These are phyloP conservation scores for Piaya cayana DNA, from an alignment of 2,113 vertebrate genomes.

Conservation along the genomic window DNA sequence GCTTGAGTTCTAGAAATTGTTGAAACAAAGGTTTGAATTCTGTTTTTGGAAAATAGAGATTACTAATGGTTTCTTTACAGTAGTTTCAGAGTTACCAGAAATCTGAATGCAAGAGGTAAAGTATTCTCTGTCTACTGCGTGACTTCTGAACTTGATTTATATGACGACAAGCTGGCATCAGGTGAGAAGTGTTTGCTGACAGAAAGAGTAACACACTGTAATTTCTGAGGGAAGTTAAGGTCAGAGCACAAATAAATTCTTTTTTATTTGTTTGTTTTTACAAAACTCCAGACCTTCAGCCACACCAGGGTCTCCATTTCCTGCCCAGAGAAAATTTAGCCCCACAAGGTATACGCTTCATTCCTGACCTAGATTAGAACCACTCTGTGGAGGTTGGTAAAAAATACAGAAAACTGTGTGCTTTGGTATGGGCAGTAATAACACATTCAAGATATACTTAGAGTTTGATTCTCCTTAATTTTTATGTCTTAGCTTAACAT, in stretches of 20 bases:
- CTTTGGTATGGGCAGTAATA: neutral
- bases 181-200: neutral
- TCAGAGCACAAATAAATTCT: neutral
- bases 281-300: neutral
- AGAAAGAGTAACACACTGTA: neutral
- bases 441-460: neutral
- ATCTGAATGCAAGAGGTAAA: neutral
- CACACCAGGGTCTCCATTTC: neutral
- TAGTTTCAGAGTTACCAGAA: neutral
- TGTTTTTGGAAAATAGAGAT: conserved; percentile 3
- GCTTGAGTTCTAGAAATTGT: neutral
- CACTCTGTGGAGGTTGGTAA: neutral
- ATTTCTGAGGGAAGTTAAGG: neutral
- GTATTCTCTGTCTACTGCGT: neutral
- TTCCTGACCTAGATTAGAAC: neutral
- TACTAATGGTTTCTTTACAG: neutral
- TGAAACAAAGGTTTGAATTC: conserved; percentile 8
- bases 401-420: neutral
- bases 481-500: neutral
- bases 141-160: neutral
- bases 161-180: neutral
- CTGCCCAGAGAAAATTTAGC: neutral
- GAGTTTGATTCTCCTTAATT: neutral
- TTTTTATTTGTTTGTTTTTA: neutral
- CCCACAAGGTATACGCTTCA: neutral